Evolutionary conservation across 2,797 vertebrate genomes (phyloP).

Genomic region (Eulemur mongoz): DNA sequence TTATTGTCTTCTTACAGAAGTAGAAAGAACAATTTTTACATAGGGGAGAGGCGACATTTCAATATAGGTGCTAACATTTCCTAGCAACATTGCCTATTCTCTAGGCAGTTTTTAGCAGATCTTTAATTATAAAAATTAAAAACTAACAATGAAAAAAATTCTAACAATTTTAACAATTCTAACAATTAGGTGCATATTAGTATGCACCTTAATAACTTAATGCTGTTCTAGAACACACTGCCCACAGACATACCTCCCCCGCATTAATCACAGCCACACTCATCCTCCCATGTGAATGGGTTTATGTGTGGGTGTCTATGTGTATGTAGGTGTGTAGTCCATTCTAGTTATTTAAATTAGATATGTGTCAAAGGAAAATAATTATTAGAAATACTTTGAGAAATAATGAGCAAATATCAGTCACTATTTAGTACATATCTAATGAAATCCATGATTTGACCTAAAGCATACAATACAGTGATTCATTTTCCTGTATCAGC

Average conservation of each 20-base stretch:
- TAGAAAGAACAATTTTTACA: not conserved
- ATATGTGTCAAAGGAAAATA: not conserved
- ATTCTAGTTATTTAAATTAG: not conserved
- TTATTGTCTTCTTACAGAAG: not conserved
- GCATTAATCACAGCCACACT: not conserved
- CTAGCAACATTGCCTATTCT: not conserved
- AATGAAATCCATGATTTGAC: not conserved
- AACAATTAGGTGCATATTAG: not conserved
- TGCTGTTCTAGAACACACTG: not conserved
- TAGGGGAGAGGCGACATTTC: not conserved
- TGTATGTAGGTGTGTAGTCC: not conserved
- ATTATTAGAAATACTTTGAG: not conserved
- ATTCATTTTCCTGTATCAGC: not conserved
- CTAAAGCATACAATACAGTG: not conserved
- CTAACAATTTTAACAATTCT: not conserved
- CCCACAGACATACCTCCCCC: accelerated
- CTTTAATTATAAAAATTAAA: conserved; percentile 21
- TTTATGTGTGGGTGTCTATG: accelerated
- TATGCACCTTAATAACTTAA: not conserved
- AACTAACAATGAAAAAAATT: not conserved
- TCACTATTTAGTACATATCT: not conserved
- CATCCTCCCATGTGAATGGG: not conserved
- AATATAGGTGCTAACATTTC: not conserved
- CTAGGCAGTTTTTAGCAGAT: not conserved
- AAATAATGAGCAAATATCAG: not conserved